A percentile compares a stretch with the other conserved stretches of the same genome.
phyloP scores from a whole-genome alignment of 2,888 invertebrate species.

The Podabrus alpinus region DNA sequence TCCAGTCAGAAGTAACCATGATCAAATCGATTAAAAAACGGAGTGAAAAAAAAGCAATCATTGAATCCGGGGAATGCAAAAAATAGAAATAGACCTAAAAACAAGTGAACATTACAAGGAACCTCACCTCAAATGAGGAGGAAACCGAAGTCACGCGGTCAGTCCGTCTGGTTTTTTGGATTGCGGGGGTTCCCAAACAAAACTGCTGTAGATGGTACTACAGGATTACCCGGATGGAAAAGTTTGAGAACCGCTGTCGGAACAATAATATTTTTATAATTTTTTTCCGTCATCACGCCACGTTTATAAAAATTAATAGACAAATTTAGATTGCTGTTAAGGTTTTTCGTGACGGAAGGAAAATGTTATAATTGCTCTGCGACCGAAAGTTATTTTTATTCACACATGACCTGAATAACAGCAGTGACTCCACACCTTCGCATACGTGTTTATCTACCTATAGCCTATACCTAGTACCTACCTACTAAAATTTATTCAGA shows the following conservation, averaged over 20 bases:
- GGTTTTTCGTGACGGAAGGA: neutral
- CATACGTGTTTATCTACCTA: neutral
- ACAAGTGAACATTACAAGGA: too few relatives aligned
- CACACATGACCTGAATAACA: neutral
- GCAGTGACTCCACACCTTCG: neutral
- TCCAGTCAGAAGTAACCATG: too few relatives aligned
- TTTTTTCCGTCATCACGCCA: neutral
- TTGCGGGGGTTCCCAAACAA: neutral
- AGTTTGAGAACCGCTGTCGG: neutral
- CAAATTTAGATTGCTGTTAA: neutral
- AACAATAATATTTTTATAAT: neutral
- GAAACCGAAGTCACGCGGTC: too few relatives aligned
- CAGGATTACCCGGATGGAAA: neutral
- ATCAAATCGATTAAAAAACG: too few relatives aligned
- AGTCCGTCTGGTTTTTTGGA: too few relatives aligned
- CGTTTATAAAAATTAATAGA: neutral
- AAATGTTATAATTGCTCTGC: neutral
- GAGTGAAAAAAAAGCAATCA: too few relatives aligned
- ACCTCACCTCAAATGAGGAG: too few relatives aligned
- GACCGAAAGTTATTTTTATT: neutral
- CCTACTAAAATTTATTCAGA: neutral
- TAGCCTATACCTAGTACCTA: too few relatives aligned
- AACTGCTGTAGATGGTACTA: neutral
- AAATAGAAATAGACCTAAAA: too few relatives aligned
- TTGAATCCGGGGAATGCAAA: too few relatives aligned